Evolutionary conservation across 2,888 invertebrate genomes (phyloP).

Genomic region (Drymonia ruficornis): DNA sequence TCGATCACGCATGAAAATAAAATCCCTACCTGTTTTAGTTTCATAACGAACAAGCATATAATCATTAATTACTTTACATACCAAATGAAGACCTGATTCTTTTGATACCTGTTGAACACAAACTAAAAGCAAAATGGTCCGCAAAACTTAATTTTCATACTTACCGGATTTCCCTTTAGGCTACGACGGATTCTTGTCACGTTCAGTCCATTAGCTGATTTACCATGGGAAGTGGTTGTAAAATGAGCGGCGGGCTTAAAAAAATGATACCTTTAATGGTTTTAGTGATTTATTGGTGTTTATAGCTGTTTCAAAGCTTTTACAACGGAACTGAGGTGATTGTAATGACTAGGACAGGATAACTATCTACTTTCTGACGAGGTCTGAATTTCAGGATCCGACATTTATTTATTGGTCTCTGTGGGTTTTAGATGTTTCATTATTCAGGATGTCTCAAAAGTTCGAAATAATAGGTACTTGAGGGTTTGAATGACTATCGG

Average conservation of each 20-base stretch:
- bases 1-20: too few relatives aligned
- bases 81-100: constrained; percentile 26
- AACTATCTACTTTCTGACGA: neutral
- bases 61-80: neutral
- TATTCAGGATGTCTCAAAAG: too few relatives aligned
- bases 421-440: too few relatives aligned
- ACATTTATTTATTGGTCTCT: neutral
- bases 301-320: constrained; percentile 8
- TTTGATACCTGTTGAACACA: constrained; percentile 54
- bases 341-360: neutral
- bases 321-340: constrained; percentile 9
- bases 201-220: constrained; percentile 69
- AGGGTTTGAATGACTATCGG: too few relatives aligned
- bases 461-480: too few relatives aligned
- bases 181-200: constrained; percentile 54
- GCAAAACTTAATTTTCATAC: constrained; percentile 55
- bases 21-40: too few relatives aligned
- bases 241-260: constrained; percentile 47
- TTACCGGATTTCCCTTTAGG: constrained; percentile 42
- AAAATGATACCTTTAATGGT: constrained; percentile 40
- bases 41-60: too few relatives aligned
- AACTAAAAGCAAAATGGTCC: constrained; percentile 51
- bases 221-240: constrained; percentile 59
- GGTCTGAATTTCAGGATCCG: neutral
- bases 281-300: constrained; percentile 13